phyloP scores from a whole-genome alignment of 2,888 invertebrate genomes.

The Amiota minor region DNA sequence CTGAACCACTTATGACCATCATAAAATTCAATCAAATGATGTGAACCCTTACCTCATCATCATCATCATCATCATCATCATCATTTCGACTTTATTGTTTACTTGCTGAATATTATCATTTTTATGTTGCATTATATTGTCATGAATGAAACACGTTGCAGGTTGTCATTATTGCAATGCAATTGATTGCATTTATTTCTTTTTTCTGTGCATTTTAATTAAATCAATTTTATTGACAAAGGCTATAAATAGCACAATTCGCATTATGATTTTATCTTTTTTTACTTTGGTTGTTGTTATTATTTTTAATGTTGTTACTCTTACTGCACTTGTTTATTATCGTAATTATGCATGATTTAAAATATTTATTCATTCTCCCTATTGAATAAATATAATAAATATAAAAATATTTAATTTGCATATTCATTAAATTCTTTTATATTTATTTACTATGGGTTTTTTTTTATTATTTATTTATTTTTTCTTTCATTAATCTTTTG shows the following conservation, averaged over 20 bases:
- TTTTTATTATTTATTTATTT: not conserved
- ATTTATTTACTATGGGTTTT: conserved; percentile 5
- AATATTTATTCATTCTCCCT: not conserved
- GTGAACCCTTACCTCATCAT: not conserved
- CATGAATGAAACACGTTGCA: not conserved
- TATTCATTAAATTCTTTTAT: conserved; percentile 16
- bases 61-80: not conserved
- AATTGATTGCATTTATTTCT: not conserved
- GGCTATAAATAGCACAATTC: not conserved
- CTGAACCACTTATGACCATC: not conserved
- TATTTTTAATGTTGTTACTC: no score
- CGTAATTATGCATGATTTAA: conserved; percentile 26
- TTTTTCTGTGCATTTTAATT: conserved; percentile 40
- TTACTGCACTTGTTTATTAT: conserved; percentile 27
- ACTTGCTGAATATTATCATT: not conserved
- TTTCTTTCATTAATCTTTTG: not conserved
- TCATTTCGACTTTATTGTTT: not conserved
- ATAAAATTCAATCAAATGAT: conserved; percentile 23
- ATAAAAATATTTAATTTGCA: conserved; percentile 5
- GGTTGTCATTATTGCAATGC: not conserved
- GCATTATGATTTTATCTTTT: not conserved
- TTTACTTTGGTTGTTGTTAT: not conserved
- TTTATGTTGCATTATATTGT: not conserved
- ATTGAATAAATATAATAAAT: conserved; percentile 6
- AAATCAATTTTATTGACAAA: conserved; percentile 33